Evolutionary conservation across 2,113 vertebrate species (phyloP), one percentile per base, ranked within the genome.

Genomic region (Oxyura jamaicensis): DNA sequence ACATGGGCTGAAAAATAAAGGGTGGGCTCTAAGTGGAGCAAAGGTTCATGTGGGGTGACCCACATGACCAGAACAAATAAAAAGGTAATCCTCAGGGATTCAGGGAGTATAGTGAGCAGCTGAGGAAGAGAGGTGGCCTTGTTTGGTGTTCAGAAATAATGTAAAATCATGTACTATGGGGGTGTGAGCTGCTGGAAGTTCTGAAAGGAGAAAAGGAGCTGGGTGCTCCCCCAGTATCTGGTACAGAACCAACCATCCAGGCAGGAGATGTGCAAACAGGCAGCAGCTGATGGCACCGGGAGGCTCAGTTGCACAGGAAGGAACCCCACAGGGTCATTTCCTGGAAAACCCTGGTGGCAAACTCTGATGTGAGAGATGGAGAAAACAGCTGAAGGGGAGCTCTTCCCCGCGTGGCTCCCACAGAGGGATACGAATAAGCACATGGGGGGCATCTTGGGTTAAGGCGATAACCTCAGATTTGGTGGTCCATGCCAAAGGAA

Each of bases 211-310:
- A 50, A 73, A 66, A 63, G 63, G 71, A 74, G 44, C 23, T 28
- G 36, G 20, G n/a, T 8, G 2, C 29, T 44, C 19, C 67, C 21
- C 36, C 6, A 3, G 15, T n/a, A 59, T 23, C 33, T 63, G 28
- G 50, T 89, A 28, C 23, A 90, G 58, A 53, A 11, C 6, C 42
- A 53, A 75, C 4, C 3, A 44, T 9, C 48, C 48, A 23, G 23
- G 36, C 42, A 58, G 41, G 53, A 5, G 78, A 29, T 39, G 59
- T 80, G 26, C 29, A 20, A 48, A 8, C 8, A 77, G 33, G 8
- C 3, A 36, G 26, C 0, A 1, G 36, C 11, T 17, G 19, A 41
- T 2, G 4, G 68, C 56, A 67, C 12, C 3, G 14, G 42, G 15
- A 55, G 28, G 48, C 1, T 1, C 2, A 0, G 22, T 7, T 88